A percentile compares a stretch with the other conserved stretches of the same genome.
Conservation (phyloP, 1,140 invertebrate species). For the Drosophila tani region DNA sequence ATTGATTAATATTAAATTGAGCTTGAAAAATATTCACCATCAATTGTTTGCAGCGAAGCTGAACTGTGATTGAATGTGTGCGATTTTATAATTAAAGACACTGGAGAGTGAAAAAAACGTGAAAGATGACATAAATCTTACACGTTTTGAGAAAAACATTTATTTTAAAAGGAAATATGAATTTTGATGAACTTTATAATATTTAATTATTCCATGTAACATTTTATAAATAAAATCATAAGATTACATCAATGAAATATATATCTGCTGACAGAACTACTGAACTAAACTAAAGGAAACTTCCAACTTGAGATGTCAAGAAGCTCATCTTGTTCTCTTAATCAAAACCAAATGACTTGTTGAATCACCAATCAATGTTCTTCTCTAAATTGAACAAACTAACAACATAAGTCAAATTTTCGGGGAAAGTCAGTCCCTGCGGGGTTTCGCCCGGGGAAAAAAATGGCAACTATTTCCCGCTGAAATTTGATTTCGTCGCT, state of each 20-base stretch:
- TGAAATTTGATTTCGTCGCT: conserved; percentile 65
- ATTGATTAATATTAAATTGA: conserved; percentile 39
- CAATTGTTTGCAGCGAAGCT: conserved; percentile 14
- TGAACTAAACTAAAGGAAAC: not conserved
- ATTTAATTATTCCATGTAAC: too few species aligned
- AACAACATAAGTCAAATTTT: conserved; percentile 1
- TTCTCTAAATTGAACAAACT: conserved; percentile 3
- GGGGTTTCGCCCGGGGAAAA: not conserved
- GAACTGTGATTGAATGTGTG: conserved; percentile 28
- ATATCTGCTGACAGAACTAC: too few species aligned
- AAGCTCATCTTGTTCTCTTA: not conserved
- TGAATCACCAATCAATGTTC: conserved; percentile 24
- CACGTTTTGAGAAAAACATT: not conserved
- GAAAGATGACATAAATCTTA: not conserved
- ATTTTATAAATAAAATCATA: too few species aligned
- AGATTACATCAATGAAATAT: not conserved
- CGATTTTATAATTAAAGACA: conserved; percentile 2
- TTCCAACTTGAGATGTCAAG: not conserved
- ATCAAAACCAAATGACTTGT: conserved; percentile 6
- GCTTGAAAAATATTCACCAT: conserved; percentile 33
- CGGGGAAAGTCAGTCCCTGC: not conserved
- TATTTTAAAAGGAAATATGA: not conserved
- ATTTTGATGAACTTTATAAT: not conserved
- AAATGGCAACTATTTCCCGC: conserved; percentile 31
- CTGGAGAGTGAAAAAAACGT: not conserved